Base-by-base conservation (phyloP, 2,888 invertebrate genomes). In the Agriopis marginaria region DNA sequence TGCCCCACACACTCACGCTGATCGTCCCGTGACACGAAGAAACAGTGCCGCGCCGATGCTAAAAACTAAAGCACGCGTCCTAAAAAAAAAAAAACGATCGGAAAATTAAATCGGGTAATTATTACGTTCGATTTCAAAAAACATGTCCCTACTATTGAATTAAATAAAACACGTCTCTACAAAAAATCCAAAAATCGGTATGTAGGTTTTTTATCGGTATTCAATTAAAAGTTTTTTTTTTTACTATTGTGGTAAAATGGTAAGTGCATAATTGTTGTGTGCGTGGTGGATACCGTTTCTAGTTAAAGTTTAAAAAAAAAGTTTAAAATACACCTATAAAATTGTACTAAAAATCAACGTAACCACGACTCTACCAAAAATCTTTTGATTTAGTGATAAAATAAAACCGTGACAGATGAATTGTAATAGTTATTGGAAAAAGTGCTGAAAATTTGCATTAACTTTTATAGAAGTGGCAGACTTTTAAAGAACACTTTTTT, bases 61-160 rank as follows among this genome's bases (percentile, higher is more conserved):
- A 87, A 87, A 85, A 83, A 82, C 82, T 79, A 77, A 73, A 86
- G 85, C 91, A 90, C 91, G 91, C 81, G 82, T 82, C 45, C 68
- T 70, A 70, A 70, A 55, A 65, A 53, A 51, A 60, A 54, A 53
- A 23, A 32, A 32, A 23, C 49, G 49, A 14, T 23, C 61, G 60
- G 32, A 59, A 66, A 67, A 56, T 32, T 56, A 47, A 44, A 32
- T 47, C 45, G 23, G 56, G 63, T 17, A 55, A 70, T 66, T 61
- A 7, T 44, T 23, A 49, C 51, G 50, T 61, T 56, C 55, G 14
- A 60, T 17, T 39, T 63, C 60, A n/a, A n/a, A 55, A 45, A 51
- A 0, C 0, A 17, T 0, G 10, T 51, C 23, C n/a, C 5, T 51
- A 11, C 9, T 17, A 1, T 32, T 32, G 23, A 11, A 51, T 50